phyloP scores from a whole-genome alignment of 1,140 invertebrate genomes.

The Papilio polytes region DNA sequence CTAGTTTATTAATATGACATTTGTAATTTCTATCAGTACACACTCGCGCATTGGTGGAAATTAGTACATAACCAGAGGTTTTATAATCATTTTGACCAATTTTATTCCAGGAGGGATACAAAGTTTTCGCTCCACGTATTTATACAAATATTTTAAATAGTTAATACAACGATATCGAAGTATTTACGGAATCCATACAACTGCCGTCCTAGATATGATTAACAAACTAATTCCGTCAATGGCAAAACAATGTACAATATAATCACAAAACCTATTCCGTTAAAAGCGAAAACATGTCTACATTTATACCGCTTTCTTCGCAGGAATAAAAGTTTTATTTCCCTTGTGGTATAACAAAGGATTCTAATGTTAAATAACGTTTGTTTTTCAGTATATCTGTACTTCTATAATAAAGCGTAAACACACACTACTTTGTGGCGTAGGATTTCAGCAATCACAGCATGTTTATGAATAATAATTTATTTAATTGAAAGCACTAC shows the following conservation, averaged over 20 bases:
- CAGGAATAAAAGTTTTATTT: neutral
- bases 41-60: no score
- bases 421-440: no score
- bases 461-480: no score
- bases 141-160: no score
- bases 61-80: no score
- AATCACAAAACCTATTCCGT: slow-evolving; percentile 2
- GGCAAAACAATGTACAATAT: slow-evolving; percentile 6
- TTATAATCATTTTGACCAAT: no score
- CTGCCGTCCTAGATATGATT: neutral
- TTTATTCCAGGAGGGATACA: no score
- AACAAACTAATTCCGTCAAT: slow-evolving; percentile 1
- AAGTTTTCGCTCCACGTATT: no score
- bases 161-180: neutral
- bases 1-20: neutral
- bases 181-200: neutral
- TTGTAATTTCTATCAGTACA: no score
- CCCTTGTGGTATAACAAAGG: neutral
- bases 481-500: no score
- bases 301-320: neutral
- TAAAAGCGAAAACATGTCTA: slow-evolving; percentile 10
- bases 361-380: neutral
- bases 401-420: no score
- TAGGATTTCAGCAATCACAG: no score
- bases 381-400: neutral